phyloP scores from a whole-genome alignment of 2,113 vertebrate species.

The Psittacus erithacus region DNA sequence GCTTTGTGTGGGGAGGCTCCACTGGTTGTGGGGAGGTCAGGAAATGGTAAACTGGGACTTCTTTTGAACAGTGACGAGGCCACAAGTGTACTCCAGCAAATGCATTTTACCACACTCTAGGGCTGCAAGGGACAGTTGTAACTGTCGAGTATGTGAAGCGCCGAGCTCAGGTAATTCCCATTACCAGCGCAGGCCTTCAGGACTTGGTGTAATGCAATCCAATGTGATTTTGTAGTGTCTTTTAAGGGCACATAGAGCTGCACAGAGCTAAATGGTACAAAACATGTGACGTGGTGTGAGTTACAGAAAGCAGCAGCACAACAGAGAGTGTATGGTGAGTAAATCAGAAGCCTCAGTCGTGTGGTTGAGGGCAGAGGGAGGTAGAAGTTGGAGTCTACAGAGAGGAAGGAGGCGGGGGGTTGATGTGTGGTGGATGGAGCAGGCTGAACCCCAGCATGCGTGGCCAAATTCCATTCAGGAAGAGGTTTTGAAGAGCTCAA shows the following conservation, averaged over 20 bases:
- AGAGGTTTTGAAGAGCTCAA: neutral
- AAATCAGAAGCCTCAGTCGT: neutral
- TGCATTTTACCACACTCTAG: neutral
- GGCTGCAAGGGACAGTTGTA: slow-evolving; percentile 34
- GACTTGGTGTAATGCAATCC: neutral
- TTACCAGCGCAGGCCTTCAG: neutral
- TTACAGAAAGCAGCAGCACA: neutral
- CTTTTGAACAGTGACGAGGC: neutral
- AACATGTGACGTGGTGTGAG: neutral
- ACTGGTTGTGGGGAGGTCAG: neutral
- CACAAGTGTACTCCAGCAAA: neutral
- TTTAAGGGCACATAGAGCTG: neutral
- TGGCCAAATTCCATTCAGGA: neutral
- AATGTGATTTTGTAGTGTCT: neutral
- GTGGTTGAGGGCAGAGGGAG: neutral
- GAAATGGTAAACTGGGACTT: neutral
- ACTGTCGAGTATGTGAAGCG: slow-evolving; percentile 19
- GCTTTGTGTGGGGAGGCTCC: slow-evolving; percentile 22
- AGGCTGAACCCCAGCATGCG: neutral
- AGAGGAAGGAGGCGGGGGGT: neutral
- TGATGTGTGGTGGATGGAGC: neutral
- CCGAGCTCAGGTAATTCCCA: slow-evolving; percentile 21
- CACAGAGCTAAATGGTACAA: neutral
- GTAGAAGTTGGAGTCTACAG: neutral
- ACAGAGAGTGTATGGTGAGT: neutral